phyloP scores from a whole-genome alignment of 2,797 vertebrate species.

The Acrossocheilus wenchowensis region DNA sequence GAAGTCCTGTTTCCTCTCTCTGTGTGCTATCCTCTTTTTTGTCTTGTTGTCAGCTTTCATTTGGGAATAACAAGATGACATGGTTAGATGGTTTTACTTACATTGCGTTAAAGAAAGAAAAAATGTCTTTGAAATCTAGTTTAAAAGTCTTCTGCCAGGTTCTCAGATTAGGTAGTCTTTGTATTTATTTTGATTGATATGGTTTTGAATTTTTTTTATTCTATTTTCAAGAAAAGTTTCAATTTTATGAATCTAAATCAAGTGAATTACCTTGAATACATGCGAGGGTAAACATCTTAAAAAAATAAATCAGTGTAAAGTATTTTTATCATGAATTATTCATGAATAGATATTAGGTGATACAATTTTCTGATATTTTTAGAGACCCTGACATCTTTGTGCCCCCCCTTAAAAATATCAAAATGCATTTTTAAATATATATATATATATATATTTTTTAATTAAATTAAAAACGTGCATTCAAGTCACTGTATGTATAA shows the following conservation, averaged over 20 bases:
- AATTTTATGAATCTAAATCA: neutral
- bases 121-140: neutral
- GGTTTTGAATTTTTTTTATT: neutral
- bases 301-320: neutral
- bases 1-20: slow-evolving; percentile 93
- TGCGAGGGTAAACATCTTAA: neutral
- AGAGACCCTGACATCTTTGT: neutral
- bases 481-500: neutral
- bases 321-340: neutral
- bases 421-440: neutral
- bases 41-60: slow-evolving; percentile 88
- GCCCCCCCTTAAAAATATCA: neutral
- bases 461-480: neutral
- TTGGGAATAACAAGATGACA: slow-evolving; percentile 15
- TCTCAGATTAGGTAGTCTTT: neutral
- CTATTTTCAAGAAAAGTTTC: neutral
- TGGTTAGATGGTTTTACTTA: neutral
- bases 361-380: neutral
- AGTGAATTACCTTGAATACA: neutral
- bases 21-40: slow-evolving; percentile 90
- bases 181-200: neutral
- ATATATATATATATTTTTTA: neutral
- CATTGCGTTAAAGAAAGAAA: neutral
- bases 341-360: neutral
- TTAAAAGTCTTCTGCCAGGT: neutral